phyloP scores from a whole-genome alignment of 2,113 vertebrate genomes.

The Cyphomyrus discorhynchus region DNA sequence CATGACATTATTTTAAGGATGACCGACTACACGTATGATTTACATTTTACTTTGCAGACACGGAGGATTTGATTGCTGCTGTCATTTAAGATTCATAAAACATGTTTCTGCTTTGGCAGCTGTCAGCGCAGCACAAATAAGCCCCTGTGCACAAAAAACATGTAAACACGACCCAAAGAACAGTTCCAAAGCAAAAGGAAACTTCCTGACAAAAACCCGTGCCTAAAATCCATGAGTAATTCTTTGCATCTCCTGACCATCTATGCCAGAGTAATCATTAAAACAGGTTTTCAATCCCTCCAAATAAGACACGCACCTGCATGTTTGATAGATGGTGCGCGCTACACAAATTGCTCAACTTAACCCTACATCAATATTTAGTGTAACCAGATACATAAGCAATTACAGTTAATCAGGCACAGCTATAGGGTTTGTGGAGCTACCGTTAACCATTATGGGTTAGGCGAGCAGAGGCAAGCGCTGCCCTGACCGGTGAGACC shows the following conservation, averaged over 20 bases:
- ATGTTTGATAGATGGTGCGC: not conserved
- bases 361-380: not conserved
- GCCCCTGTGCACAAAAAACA: not conserved
- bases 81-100: not conserved
- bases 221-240: not conserved
- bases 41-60: not conserved
- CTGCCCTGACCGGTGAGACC: not conserved
- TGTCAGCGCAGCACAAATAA: not conserved
- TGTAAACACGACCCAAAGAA: not conserved
- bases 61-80: not conserved
- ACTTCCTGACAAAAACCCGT: not conserved
- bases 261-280: not conserved
- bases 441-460: not conserved
- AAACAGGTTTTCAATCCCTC: not conserved
- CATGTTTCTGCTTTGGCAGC: not conserved
- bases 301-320: not conserved
- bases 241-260: not conserved
- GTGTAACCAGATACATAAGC: not conserved
- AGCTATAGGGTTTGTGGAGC: not conserved
- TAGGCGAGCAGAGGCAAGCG: not conserved
- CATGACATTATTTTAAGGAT: not conserved
- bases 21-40: not conserved
- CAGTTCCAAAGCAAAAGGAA: not conserved
- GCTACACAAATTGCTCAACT: not conserved
- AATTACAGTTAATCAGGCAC: not conserved